Percentiles rank a stretch among this genome's conserved stretches.
Conservation (phyloP, 2,113 vertebrate genomes). For the Phylloscopus trochiloides region DNA sequence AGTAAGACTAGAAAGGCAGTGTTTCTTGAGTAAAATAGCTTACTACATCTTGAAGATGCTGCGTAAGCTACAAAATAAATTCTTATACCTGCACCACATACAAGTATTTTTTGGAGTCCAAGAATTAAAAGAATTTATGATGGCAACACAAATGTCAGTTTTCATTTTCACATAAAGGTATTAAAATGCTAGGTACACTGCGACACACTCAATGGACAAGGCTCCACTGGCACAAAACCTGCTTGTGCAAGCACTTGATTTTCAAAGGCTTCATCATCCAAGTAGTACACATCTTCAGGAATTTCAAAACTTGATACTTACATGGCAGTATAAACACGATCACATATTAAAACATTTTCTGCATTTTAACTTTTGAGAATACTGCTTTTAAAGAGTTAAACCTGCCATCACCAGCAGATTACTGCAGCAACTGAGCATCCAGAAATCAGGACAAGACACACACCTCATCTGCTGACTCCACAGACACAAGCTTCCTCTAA, state of each 20-base stretch:
- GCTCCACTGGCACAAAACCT: not conserved
- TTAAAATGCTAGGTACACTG: not conserved
- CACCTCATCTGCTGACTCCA: not conserved
- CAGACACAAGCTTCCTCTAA: not conserved
- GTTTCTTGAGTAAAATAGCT: not conserved
- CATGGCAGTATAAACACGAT: not conserved
- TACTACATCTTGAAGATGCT: not conserved
- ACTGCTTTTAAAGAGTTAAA: not conserved
- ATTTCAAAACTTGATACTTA: not conserved
- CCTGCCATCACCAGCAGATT: not conserved
- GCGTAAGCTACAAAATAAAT: accelerated
- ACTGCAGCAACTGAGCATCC: not conserved
- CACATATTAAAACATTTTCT: not conserved
- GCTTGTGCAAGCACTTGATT: not conserved
- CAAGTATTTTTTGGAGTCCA: accelerated
- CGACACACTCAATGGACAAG: not conserved
- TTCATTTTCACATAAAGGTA: not conserved
- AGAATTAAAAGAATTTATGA: not conserved
- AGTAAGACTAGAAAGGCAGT: not conserved
- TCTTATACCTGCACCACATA: accelerated
- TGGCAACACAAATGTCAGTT: not conserved
- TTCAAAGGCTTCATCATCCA: not conserved
- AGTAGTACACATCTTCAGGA: not conserved
- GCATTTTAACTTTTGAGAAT: not conserved
- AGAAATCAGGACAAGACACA: not conserved